phyloP scores from a whole-genome alignment of 2,113 vertebrate genomes.

The Okapia johnstoni region DNA sequence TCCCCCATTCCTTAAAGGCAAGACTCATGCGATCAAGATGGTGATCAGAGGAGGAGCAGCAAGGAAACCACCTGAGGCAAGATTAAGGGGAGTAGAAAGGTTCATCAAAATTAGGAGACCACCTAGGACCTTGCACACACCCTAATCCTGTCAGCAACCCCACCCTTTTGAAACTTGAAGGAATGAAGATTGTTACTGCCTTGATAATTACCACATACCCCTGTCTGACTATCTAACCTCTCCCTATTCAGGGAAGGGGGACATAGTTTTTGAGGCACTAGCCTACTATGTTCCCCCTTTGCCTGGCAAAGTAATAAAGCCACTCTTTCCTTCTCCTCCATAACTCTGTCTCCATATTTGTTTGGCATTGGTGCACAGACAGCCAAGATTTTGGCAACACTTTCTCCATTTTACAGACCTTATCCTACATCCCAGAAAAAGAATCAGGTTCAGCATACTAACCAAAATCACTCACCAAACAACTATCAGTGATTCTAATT shows the following conservation, averaged over 20 bases:
- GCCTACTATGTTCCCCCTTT: neutral
- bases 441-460: neutral
- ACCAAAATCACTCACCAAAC: constrained; percentile 18
- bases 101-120: neutral
- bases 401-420: neutral
- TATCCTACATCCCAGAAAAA: neutral
- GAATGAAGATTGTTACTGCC: neutral
- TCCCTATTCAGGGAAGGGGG: neutral
- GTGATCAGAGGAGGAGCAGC: neutral
- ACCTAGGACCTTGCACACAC: neutral
- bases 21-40: neutral
- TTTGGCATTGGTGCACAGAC: neutral
- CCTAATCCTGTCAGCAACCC: neutral
- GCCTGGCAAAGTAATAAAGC: neutral
- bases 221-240: neutral
- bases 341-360: neutral
- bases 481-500: neutral
- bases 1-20: neutral
- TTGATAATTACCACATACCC: neutral
- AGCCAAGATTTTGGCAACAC: neutral
- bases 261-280: neutral
- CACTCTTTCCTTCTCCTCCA: neutral
- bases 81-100: neutral
- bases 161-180: neutral
- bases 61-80: neutral